phyloP scores from a whole-genome alignment of 2,888 invertebrate genomes.

The Xestia xanthographa region DNA sequence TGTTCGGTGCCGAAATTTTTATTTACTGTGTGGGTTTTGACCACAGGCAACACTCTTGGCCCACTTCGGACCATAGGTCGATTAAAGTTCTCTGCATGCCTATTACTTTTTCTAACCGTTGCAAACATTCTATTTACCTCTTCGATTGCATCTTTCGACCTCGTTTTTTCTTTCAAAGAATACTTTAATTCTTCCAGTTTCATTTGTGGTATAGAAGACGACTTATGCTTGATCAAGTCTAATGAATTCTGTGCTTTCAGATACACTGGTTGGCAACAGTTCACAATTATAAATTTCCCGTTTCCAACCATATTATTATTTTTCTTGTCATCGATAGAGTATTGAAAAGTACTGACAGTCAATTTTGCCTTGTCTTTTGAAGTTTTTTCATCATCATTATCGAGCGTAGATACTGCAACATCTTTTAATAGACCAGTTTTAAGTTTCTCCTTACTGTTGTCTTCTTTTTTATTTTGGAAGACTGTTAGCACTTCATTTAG shows the following conservation, averaged over 20 bases:
- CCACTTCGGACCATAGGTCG: slow-evolving; percentile 81
- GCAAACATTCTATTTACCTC: slow-evolving; percentile 88
- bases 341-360: slow-evolving; percentile 73
- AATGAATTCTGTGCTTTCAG: slow-evolving; percentile 69
- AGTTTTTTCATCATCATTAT: slow-evolving; percentile 57
- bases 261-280: slow-evolving; percentile 72
- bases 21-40: slow-evolving; percentile 70
- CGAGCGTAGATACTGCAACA: slow-evolving; percentile 76
- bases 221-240: slow-evolving; percentile 80
- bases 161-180: slow-evolving; percentile 79
- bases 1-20: slow-evolving; percentile 7
- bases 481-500: slow-evolving; percentile 84
- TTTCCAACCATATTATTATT: slow-evolving; percentile 52
- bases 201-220: slow-evolving; percentile 87
- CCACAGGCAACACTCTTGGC: slow-evolving; percentile 84
- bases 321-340: slow-evolving; percentile 74
- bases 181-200: slow-evolving; percentile 85
- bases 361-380: slow-evolving; percentile 62
- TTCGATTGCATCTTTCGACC: slow-evolving; percentile 83
- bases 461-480: slow-evolving; percentile 81
- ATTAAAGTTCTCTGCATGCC: slow-evolving; percentile 71
- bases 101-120: slow-evolving; percentile 74
- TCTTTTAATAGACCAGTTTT: slow-evolving; percentile 78
- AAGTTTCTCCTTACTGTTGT: slow-evolving; percentile 61
- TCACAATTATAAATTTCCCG: slow-evolving; percentile 76